Conservation (phyloP, 2,888 invertebrate species). For the Loripinus fragilis region DNA sequence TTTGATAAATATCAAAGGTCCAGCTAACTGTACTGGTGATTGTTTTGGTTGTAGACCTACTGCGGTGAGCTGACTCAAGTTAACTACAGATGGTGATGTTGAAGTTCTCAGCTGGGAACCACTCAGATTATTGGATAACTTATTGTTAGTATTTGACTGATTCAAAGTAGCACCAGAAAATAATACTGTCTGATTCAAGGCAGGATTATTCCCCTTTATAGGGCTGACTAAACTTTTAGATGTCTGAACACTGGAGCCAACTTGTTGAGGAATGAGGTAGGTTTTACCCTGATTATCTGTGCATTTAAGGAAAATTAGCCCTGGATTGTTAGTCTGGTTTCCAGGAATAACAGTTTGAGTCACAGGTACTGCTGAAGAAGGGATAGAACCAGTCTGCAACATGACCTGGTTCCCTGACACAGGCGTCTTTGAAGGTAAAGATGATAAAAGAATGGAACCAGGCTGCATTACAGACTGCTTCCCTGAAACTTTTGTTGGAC, state of each 20-base stretch:
- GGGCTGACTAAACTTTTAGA: neutral
- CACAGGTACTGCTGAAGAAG: slow-evolving; percentile 2
- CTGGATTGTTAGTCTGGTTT: slow-evolving; percentile 42
- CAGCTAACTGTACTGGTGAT: slow-evolving; percentile 17
- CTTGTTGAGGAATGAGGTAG: slow-evolving; percentile 74
- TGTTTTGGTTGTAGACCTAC: slow-evolving; percentile 21
- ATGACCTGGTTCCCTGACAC: slow-evolving; percentile 4
- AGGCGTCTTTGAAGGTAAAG: neutral
- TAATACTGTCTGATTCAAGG: slow-evolving; percentile 17
- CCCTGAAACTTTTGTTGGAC: slow-evolving; percentile 15
- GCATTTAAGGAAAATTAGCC: slow-evolving; percentile 65
- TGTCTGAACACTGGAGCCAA: slow-evolving; percentile 47
- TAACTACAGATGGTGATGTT: slow-evolving; percentile 2
- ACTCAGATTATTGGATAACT: neutral
- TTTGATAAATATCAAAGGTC: slow-evolving; percentile 53
- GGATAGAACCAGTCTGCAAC: neutral
- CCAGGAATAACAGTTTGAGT: neutral
- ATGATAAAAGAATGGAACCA: slow-evolving; percentile 19
- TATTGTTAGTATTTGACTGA: neutral
- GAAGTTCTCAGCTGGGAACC: neutral
- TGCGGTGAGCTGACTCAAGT: slow-evolving; percentile 2
- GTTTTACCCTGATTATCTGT: slow-evolving; percentile 74
- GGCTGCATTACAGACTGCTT: slow-evolving; percentile 13
- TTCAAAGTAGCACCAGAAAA: slow-evolving; percentile 13
- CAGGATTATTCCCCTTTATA: slow-evolving; percentile 26